Conservation (phyloP, 2,797 vertebrate genomes). For the Danio tinwini region DNA sequence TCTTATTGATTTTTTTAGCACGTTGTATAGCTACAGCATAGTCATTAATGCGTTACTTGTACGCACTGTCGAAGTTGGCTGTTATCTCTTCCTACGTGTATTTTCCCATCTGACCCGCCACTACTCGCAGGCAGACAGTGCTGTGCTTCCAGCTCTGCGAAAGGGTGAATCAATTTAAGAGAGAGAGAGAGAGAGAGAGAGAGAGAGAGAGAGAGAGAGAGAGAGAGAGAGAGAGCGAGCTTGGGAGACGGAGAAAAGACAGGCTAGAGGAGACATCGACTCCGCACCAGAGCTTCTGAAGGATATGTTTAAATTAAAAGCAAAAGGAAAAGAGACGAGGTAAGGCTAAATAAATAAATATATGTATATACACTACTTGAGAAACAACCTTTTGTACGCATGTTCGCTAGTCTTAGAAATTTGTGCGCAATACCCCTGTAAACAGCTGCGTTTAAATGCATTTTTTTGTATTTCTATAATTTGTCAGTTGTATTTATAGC, state of each 20-base stretch:
- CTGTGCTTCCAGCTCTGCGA: constrained; percentile 57
- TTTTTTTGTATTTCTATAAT: background rate
- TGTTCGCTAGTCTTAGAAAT: background rate
- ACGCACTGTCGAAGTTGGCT: constrained; percentile 16
- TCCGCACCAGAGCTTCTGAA: constrained; percentile 70
- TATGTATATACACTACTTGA: background rate
- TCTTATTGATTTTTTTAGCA: background rate
- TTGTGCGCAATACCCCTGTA: constrained; percentile 6
- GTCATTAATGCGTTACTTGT: background rate
- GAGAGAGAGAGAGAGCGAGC: constrained; percentile 40
- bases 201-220: constrained; percentile 49
- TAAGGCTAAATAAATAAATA: constrained; percentile 58
- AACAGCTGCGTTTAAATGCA: background rate
- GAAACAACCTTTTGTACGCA: background rate
- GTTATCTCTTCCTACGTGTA: constrained; percentile 43
- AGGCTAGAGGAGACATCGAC: constrained; percentile 65
- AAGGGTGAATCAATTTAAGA: constrained; percentile 74
- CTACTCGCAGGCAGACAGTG: constrained; percentile 64
- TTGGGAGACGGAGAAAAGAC: constrained; percentile 42
- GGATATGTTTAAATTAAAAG: constrained; percentile 68
- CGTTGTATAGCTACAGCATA: background rate
- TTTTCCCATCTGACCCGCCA: constrained; percentile 71
- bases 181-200: constrained; percentile 29
- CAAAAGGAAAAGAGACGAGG: constrained; percentile 56
- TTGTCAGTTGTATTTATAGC: background rate